phyloP scores from a whole-genome alignment of 2,888 invertebrate species.

The Cantharis nigra region DNA sequence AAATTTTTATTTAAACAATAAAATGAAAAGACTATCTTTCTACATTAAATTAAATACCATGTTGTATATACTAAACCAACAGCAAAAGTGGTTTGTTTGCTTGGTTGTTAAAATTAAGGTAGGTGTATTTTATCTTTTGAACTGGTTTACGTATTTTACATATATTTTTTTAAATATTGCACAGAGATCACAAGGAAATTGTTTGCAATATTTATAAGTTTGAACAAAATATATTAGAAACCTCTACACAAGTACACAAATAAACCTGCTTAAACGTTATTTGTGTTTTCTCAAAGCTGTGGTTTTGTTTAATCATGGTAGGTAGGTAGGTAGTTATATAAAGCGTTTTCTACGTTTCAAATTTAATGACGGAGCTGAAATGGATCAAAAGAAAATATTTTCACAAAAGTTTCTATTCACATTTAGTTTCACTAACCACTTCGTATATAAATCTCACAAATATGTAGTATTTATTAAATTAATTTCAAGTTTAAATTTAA shows the following conservation, averaged over 20 bases:
- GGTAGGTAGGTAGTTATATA: conserved; percentile 3
- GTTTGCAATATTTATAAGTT: conserved; percentile 1
- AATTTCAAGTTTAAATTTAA: too few species aligned
- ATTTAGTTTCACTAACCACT: background rate
- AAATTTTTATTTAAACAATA: too few species aligned
- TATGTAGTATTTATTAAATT: too few species aligned
- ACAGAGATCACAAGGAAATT: background rate
- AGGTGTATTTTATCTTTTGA: background rate
- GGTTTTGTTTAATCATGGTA: conserved; percentile 20
- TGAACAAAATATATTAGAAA: conserved; percentile 22
- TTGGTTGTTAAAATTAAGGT: background rate
- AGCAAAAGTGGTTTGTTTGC: background rate
- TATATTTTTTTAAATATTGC: background rate
- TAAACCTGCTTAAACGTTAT: conserved; percentile 20
- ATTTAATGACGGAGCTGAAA: conserved; percentile 24
- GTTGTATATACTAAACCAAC: background rate
- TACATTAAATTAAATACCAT: too few species aligned
- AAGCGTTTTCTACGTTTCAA: conserved; percentile 12
- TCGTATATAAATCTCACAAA: too few species aligned
- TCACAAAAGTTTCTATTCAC: background rate
- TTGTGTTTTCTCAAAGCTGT: conserved; percentile 23
- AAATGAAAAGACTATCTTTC: too few species aligned
- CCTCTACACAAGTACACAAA: conserved; percentile 7
- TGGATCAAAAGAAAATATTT: conserved; percentile 24
- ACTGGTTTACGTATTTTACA: background rate